These are phyloP conservation scores for Spisula solida DNA, from an alignment of 2,888 invertebrate species.

Conservation along the genomic window DNA sequence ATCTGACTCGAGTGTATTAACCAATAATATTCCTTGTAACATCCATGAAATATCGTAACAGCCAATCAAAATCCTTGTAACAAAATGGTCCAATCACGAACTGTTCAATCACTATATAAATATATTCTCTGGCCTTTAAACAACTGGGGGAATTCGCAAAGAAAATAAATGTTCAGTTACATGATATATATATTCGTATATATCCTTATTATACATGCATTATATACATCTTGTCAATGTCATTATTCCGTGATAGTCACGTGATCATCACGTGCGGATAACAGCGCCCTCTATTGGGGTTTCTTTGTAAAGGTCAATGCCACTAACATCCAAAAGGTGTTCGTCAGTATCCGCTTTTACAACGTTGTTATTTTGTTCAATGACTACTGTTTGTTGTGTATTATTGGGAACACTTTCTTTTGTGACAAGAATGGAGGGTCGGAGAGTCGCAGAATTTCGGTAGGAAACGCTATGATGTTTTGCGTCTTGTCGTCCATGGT, in stretches of 20 bases:
- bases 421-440: slow-evolving; percentile 57
- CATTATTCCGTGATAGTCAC: not conserved
- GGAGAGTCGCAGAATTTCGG: slow-evolving; percentile 27
- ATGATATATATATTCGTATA: not conserved
- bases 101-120: not conserved
- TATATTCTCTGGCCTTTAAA: slow-evolving; percentile 15
- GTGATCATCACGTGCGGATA: slow-evolving; percentile 61
- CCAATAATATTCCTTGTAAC: slow-evolving; percentile 3
- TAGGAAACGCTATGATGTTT: slow-evolving; percentile 60
- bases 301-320: slow-evolving; percentile 65
- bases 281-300: slow-evolving; percentile 57
- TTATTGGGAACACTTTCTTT: slow-evolving; percentile 31
- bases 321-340: slow-evolving; percentile 66
- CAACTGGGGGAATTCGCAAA: not conserved
- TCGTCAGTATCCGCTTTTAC: slow-evolving; percentile 56
- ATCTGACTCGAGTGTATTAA: not conserved
- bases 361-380: slow-evolving; percentile 67
- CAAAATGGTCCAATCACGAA: not conserved
- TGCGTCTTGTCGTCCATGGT: slow-evolving; percentile 59
- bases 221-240: slow-evolving; percentile 3
- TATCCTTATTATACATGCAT: not conserved
- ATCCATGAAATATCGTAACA: not conserved
- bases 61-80: not conserved
- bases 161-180: not conserved
- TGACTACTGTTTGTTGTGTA: slow-evolving; percentile 21